A percentile compares a stretch with the other conserved stretches of the same genome.
Conservation (phyloP, 2,888 invertebrate species). For the Microctonus aethiopoides region DNA sequence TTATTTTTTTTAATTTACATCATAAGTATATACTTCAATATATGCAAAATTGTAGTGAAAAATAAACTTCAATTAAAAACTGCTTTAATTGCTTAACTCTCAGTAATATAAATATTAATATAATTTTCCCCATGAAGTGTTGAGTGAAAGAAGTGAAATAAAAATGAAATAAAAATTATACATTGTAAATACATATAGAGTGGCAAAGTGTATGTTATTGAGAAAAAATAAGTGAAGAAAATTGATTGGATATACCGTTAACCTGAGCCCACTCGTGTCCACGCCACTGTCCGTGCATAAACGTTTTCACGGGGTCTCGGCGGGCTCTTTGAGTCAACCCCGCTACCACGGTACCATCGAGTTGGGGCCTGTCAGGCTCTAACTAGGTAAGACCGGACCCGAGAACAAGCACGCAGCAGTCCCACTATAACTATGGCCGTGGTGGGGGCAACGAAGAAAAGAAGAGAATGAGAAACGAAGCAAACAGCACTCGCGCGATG, state of each 20-base stretch:
- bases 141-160: background rate
- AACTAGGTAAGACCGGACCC: slow-evolving; percentile 59
- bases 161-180: background rate
- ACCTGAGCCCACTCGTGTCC: slow-evolving; percentile 44
- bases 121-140: background rate
- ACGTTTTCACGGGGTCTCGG: slow-evolving; percentile 62
- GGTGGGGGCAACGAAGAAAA: slow-evolving; percentile 17
- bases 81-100: background rate
- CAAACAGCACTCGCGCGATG: slow-evolving; percentile 15
- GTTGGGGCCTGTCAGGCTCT: slow-evolving; percentile 64
- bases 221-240: slow-evolving; percentile 28
- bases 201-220: slow-evolving; percentile 33
- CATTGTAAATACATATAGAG: slow-evolving; percentile 8
- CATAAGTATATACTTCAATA: background rate
- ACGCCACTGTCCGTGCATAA: slow-evolving; percentile 61
- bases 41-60: background rate
- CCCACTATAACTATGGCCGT: background rate
- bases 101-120: background rate
- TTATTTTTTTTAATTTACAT: background rate
- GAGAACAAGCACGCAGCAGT: slow-evolving; percentile 22
- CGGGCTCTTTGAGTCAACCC: slow-evolving; percentile 58
- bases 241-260: slow-evolving; percentile 32
- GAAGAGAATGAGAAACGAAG: slow-evolving; percentile 21
- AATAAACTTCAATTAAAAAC: background rate
- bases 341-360: slow-evolving; percentile 55